phyloP scores from a whole-genome alignment of 2,888 invertebrate genomes.

The Callyntrura guangdongensis region DNA sequence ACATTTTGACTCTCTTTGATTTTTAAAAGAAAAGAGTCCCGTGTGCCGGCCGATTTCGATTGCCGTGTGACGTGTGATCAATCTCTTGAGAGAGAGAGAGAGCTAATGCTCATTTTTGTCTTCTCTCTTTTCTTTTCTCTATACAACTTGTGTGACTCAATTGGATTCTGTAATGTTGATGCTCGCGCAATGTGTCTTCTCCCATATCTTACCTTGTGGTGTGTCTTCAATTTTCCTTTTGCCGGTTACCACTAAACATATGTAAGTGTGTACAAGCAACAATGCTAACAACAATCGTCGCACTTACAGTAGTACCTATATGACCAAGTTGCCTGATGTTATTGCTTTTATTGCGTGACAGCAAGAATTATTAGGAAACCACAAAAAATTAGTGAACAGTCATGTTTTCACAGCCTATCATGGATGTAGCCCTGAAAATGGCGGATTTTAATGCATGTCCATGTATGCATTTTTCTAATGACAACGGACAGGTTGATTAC shows the following conservation, averaged over 20 bases:
- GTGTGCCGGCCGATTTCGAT: background rate
- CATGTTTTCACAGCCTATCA: background rate
- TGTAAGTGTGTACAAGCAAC: no score
- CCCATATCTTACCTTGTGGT: background rate
- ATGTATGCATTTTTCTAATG: background rate
- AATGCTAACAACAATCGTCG: no score
- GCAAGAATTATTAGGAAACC: background rate
- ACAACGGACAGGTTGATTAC: constrained; percentile 8
- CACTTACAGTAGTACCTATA: no score
- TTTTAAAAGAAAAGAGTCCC: constrained; percentile 22
- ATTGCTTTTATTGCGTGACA: constrained; percentile 4
- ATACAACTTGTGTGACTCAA: background rate
- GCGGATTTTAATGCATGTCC: background rate
- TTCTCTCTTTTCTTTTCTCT: background rate
- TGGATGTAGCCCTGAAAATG: background rate
- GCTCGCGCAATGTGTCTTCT: no score
- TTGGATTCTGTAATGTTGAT: background rate
- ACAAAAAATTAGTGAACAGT: constrained; percentile 2
- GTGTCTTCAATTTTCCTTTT: no score
- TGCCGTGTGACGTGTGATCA: constrained; percentile 23
- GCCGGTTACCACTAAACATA: no score
- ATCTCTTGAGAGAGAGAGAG: background rate
- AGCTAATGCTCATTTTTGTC: background rate
- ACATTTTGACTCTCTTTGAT: background rate
- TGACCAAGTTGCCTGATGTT: background rate